Percentiles rank a stretch among this genome's conserved stretches.
Conservation (phyloP, 37 sponge, comb jelly and placozoan species). For the Haliclona indistincta region DNA sequence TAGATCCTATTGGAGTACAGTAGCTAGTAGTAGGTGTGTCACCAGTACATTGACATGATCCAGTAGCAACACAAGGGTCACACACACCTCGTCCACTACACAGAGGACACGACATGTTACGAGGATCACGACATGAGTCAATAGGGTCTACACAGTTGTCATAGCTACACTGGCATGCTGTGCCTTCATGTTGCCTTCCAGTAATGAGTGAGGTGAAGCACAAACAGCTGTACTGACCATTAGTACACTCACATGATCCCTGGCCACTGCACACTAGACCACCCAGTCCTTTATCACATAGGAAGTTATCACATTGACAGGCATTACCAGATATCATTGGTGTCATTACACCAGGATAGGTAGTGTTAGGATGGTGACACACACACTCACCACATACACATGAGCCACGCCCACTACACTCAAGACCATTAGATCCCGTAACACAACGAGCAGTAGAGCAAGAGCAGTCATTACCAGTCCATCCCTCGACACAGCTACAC, state of each 20-base stretch:
- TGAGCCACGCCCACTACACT: constrained; percentile 8
- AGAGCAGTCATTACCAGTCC: neutral
- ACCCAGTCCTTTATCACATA: too few species aligned
- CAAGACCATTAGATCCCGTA: neutral
- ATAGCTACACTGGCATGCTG: neutral
- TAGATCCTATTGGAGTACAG: neutral
- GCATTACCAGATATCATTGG: too few species aligned
- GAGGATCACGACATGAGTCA: too few species aligned
- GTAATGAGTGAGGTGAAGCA: neutral
- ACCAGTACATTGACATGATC: neutral
- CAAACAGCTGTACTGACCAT: neutral
- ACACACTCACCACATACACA: too few species aligned
- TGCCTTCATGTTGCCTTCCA: neutral
- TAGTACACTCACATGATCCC: constrained; percentile 7
- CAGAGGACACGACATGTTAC: neutral
- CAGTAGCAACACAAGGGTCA: neutral
- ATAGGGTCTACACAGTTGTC: neutral
- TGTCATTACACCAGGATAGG: too few species aligned
- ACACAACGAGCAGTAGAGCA: neutral
- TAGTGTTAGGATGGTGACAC: too few species aligned
- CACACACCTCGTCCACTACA: neutral
- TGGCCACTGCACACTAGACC: constrained; percentile 18
- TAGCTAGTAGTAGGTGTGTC: neutral
- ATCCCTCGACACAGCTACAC: constrained; percentile 29
- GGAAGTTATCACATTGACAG: too few species aligned